These are phyloP conservation scores for Anthophora plumipes DNA, from an alignment of 2,888 invertebrate genomes.

Conservation along the genomic window DNA sequence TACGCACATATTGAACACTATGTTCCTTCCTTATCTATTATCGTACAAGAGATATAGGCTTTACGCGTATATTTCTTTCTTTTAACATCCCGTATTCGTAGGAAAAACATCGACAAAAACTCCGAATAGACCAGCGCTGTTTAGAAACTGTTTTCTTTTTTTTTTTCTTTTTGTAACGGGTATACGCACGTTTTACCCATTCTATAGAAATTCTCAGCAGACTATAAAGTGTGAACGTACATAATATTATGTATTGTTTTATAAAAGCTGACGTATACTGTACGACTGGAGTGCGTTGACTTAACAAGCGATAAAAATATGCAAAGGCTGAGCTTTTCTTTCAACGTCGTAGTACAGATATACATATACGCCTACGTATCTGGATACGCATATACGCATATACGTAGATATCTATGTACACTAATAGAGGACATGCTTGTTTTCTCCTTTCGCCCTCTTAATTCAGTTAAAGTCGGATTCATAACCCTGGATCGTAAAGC, in stretches of 20 bases:
- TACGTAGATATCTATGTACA: conserved; percentile 19
- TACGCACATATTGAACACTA: conserved; percentile 50
- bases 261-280: conserved; percentile 67
- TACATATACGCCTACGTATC: conserved; percentile 34
- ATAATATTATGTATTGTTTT: conserved; percentile 63
- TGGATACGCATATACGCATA: conserved; percentile 21
- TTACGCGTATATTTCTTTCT: conserved; percentile 15
- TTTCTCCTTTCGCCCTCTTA: conserved; percentile 15
- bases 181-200: conserved; percentile 31
- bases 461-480: conserved; percentile 65
- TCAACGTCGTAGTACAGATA: conserved; percentile 23
- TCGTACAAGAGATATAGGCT: conserved; percentile 34
- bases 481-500: conserved; percentile 56
- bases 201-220: conserved; percentile 46
- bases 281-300: conserved; percentile 63
- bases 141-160: no score
- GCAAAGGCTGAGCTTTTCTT: conserved; percentile 68
- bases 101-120: conserved; percentile 46
- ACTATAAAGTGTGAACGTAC: conserved; percentile 52
- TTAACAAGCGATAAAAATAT: conserved; percentile 72
- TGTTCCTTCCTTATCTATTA: conserved; percentile 28
- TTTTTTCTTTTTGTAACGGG: conserved; percentile 49
- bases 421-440: conserved; percentile 40
- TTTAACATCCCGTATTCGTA: conserved; percentile 24
- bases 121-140: conserved; percentile 50